A percentile compares a stretch with the other conserved stretches of the same genome.
These are phyloP conservation scores for Gambusia yucatana DNA, from an alignment of 2,797 vertebrate genomes.

Conservation along the genomic window DNA sequence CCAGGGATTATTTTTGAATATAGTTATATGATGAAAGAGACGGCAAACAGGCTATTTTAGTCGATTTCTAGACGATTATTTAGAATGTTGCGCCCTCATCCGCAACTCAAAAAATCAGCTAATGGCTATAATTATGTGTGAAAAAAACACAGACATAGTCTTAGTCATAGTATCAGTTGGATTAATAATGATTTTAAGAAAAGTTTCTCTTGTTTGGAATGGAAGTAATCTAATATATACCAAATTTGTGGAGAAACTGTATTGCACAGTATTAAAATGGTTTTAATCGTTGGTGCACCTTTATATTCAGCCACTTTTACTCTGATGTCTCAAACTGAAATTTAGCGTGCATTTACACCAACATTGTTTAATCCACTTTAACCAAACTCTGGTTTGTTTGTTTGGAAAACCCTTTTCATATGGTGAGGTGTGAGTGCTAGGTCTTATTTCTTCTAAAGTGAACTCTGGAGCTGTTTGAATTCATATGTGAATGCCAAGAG, in stretches of 20 bases:
- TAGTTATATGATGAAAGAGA: conserved; percentile 1
- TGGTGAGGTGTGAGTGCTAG: too few relatives aligned
- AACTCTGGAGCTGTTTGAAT: too few relatives aligned
- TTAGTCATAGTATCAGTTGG: background rate
- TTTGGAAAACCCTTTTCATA: too few relatives aligned
- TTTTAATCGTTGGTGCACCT: background rate
- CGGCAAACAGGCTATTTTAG: background rate
- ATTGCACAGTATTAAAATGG: background rate
- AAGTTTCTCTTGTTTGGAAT: background rate
- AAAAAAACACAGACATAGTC: background rate
- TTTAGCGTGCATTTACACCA: background rate
- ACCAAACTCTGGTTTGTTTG: too few relatives aligned
- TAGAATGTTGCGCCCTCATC: background rate
- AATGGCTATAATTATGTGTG: background rate
- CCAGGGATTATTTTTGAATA: background rate
- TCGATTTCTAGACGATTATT: background rate
- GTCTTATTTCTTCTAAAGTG: too few relatives aligned
- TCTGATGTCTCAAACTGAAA: background rate
- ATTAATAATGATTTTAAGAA: background rate
- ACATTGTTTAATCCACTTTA: too few relatives aligned
- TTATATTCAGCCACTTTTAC: background rate
- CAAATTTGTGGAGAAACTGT: background rate
- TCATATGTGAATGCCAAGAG: too few relatives aligned
- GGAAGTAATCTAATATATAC: background rate
- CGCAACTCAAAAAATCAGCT: background rate